Evolutionary conservation across 1,140 invertebrate species (phyloP), one percentile per base, ranked within the genome.

Genomic region (Homalodisca vitripennis): DNA sequence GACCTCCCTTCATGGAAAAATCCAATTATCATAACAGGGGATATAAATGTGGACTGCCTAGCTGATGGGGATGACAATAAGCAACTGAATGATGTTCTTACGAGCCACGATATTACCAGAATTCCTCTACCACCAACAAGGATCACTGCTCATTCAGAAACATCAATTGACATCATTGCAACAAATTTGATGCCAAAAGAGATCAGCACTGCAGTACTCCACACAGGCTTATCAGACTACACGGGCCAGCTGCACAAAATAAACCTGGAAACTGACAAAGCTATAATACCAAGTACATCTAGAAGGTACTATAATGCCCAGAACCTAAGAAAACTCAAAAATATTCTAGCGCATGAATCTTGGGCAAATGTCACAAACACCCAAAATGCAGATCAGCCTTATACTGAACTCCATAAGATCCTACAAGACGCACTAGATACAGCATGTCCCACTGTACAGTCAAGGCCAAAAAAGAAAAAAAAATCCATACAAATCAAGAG

Each of bases 81-180:
- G 22, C 6, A 14, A 14, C 48, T 53, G 48, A 13, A 53, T n/a
- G 48, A 53, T 22, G 12, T 53, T 6, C 48, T 53, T 3, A 53
- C 6, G 12, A 53, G 48, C 22, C 22, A 53, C 20, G 48, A 53
- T 22, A 53, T 53, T 12, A 53, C 13, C 6, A n/a, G 48, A 53
- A 53, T 53, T 6, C 48, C 48, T n/a, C 48, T 53, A 12, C 34
- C n/a, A n/a, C 34, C 34, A 41, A 41, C 34, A 6, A 41, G 34
- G 17, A 41, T 41, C 34, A 41, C 48, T n/a, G 48, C 3, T 53
- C 48, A 53, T 20, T 53, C 48, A 12, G 48, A 53, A 24, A 53
- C 48, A 53, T 53, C 48, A 3, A 53, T 53, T 6, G 48, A 53
- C 48, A 53, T 53, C 3, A 53, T 53, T 6, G 48, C 48, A 3